These are phyloP conservation scores for Strix uralensis DNA, from an alignment of 2,113 vertebrate genomes.

Conservation along the genomic window DNA sequence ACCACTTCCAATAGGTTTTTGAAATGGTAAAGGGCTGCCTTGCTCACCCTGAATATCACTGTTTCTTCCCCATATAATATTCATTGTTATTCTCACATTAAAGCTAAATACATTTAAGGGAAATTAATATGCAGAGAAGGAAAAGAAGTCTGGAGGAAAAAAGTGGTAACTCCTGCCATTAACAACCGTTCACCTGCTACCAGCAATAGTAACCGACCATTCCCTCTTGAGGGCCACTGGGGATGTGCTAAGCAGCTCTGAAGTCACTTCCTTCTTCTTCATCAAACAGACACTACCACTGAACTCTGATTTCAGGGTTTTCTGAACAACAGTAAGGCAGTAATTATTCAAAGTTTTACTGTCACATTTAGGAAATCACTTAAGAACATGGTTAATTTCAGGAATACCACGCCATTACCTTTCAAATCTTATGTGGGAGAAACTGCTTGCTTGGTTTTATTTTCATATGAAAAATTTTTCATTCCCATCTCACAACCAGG, in stretches of 20 bases:
- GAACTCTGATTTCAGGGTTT: neutral
- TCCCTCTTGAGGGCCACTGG: too few relatives aligned
- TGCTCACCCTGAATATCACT: neutral
- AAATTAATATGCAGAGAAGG: neutral
- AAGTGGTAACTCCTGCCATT: neutral
- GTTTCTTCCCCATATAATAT: neutral
- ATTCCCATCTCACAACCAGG: neutral
- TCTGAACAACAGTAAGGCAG: neutral
- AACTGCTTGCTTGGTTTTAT: neutral
- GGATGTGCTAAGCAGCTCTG: neutral
- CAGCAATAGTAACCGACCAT: accelerated
- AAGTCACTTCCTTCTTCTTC: neutral
- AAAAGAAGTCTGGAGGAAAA: neutral
- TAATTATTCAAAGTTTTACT: neutral
- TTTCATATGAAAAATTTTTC: neutral
- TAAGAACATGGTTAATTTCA: neutral
- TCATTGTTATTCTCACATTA: accelerated
- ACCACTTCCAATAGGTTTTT: accelerated
- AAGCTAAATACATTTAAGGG: neutral
- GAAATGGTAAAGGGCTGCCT: neutral
- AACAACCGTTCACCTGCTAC: neutral
- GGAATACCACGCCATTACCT: neutral
- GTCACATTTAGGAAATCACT: neutral
- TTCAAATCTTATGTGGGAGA: neutral
- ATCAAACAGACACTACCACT: neutral